phyloP scores from a whole-genome alignment of 2,888 invertebrate genomes.

The Himalopsyche kuldschensis region DNA sequence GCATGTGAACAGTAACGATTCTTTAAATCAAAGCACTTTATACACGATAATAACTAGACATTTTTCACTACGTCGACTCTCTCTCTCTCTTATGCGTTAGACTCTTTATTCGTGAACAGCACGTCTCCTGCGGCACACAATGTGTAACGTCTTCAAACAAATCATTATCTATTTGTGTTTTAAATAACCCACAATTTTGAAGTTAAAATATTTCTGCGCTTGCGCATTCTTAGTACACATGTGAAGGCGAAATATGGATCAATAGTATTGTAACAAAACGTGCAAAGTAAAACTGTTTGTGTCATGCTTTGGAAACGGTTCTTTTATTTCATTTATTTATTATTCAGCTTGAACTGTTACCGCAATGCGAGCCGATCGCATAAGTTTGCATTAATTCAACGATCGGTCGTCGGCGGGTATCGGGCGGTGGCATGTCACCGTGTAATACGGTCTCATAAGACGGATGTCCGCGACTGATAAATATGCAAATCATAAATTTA shows the following conservation, averaged over 20 bases:
- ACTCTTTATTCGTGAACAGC: no score
- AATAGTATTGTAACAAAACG: background rate
- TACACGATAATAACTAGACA: no score
- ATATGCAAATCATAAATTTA: conserved; percentile 31
- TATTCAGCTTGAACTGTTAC: background rate
- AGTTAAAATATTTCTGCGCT: no score
- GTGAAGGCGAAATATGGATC: background rate
- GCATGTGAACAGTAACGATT: no score
- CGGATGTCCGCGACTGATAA: conserved; percentile 34
- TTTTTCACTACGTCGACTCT: no score
- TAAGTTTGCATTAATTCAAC: conserved; percentile 32
- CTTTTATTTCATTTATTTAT: background rate
- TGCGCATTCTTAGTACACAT: no score
- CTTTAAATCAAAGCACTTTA: no score
- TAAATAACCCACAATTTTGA: no score
- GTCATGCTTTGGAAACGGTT: background rate
- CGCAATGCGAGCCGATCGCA: conserved; percentile 18
- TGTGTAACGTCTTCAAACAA: no score
- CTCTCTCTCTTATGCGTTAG: no score
- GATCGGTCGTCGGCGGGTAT: background rate
- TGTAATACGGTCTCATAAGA: conserved; percentile 30
- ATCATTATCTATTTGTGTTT: no score
- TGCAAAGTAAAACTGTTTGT: background rate
- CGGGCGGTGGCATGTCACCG: conserved; percentile 15
- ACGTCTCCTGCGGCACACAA: no score